Base-by-base conservation (phyloP, 2,888 invertebrate genomes). In the Fragum whitleyi region DNA sequence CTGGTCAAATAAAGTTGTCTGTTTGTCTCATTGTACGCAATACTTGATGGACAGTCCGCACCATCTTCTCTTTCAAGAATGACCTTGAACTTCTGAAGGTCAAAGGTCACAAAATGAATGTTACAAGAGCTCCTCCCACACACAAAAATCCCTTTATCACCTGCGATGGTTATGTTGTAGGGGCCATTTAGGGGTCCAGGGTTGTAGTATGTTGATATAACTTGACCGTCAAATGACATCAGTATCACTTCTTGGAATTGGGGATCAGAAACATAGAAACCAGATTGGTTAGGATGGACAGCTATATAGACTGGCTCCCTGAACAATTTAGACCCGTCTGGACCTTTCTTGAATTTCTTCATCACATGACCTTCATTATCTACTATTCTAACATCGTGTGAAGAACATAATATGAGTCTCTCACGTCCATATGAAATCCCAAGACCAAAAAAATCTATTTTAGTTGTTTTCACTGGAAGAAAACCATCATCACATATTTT, bases 61-160 rank as follows among this genome's bases (percentile, higher is more conserved):
- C 57, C 57, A 57, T 62, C 36, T 3, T 19, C 32, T 32, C 32
- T 62, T 7, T 32, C 28, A 11, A 62, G 21, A 36, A 62, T 32
- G n/a, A 62, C 39, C 62, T 32, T 62, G 62, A 62, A 29, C 62
- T 62, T 62, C 7, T 16, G 16, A 39, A 32, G 32, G 28, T 62
- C 62, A 32, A 36, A 32, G 32, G 62, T 62, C 62, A 62, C 36
- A 23, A 36, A 36, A 32, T 62, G 62, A 14, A 62, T n/a, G 32
- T 62, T 62, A 39, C 21, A 39, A 36, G 62, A 62, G 36, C 39
- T 21, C 9, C 62, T 32, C n/a, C 62, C 62, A 62, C 62, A 62
- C 29, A 62, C 62, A n/a, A 36, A 36, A 11, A 62, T 21, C 9
- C 39, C 62, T 21, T 23, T n/a, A 32, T 39, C 62, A 21, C 32